Evolutionary conservation across 92 coral and sea anemone species (phyloP), one percentile per base, ranked within the genome.

Genomic region (Zoanthus gigantus): DNA sequence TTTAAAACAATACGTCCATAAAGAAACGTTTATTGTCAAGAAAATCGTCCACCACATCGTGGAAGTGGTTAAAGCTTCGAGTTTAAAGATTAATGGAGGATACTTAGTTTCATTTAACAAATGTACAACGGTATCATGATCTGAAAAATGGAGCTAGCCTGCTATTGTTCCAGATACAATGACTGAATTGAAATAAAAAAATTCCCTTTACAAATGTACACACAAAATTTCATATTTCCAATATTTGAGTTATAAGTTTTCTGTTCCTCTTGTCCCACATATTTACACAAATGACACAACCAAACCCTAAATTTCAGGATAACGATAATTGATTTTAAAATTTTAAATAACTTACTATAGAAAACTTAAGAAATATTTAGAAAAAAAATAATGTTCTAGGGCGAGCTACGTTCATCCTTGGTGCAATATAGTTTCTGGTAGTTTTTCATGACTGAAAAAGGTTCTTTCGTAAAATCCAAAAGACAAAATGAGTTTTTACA

Each of bases 251-350:
- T 11, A 74, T 74, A 74, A 4, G 78, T 76, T 28, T 52, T 28
- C 13, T 52, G 9, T 76, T 28, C 52, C 13, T 7, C 23, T 31
- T 46, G 3, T 77, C 23, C 82, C 48, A 29, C 23, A 14, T 54
- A 77, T 77, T 77, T 77, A 53, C 82, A 77, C 54, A 54, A 77
- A 18, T 48, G 82, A 7, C 14, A 30, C 45, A 54, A 54, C 7
- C 7, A 6, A 50, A 77, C 28, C 47, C 82, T n/a, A 76, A 5
- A 10, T 69, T 12, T 53, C 46, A 54, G 18, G 45, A 29, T 18
- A 28, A 54, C 76, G 32, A 72, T 30, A 69, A 69, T 1, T 77
- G 53, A 31, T 29, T 77, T 30, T 9, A 31, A 5, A 46, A 28
- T 7, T 54, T 77, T 54, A 30, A 34, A 52, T 77, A 77, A 77